A percentile compares a stretch with the other conserved stretches of the same genome.
Conservation (phyloP, 2,888 invertebrate species). For the Hypena proboscidalis region DNA sequence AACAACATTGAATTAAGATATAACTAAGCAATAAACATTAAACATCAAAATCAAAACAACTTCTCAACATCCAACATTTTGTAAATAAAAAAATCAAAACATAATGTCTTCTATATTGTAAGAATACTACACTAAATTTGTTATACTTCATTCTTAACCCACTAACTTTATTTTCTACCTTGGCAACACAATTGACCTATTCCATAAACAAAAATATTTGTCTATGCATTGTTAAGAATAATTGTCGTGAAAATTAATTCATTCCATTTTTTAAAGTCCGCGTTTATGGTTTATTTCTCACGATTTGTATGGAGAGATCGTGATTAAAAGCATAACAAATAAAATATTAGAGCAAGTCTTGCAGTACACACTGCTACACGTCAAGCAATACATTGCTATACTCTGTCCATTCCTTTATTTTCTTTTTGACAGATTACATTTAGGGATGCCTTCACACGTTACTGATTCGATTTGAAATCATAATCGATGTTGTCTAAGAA, state of each 20-base stretch:
- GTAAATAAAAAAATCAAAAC: conserved; percentile 8
- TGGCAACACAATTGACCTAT: conserved; percentile 26
- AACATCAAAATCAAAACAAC: conserved; percentile 1
- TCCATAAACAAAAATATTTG: conserved; percentile 18
- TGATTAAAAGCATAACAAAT: too few relatives aligned
- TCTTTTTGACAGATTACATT: too few relatives aligned
- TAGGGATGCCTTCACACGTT: too few relatives aligned
- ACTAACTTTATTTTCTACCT: conserved; percentile 20
- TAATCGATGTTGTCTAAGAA: too few relatives aligned
- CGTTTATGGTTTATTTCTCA: conserved; percentile 26
- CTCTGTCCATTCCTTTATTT: too few relatives aligned
- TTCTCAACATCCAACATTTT: conserved; percentile 8
- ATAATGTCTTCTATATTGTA: conserved; percentile 20
- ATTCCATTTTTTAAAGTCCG: conserved; percentile 17
- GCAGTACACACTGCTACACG: too few relatives aligned
- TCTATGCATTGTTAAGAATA: conserved; percentile 14
- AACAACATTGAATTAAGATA: too few relatives aligned
- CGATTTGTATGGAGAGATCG: conserved; percentile 21
- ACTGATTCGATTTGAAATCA: too few relatives aligned
- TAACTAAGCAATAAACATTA: too few relatives aligned
- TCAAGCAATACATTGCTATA: too few relatives aligned
- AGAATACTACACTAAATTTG: conserved; percentile 13
- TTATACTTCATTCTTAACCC: conserved; percentile 28
- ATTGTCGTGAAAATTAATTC: conserved; percentile 15
- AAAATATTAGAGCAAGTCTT: conserved; percentile 12